A percentile compares a stretch with the other conserved stretches of the same genome.
Conservation (phyloP, 2,113 vertebrate genomes). For the Brachirus orientalis region DNA sequence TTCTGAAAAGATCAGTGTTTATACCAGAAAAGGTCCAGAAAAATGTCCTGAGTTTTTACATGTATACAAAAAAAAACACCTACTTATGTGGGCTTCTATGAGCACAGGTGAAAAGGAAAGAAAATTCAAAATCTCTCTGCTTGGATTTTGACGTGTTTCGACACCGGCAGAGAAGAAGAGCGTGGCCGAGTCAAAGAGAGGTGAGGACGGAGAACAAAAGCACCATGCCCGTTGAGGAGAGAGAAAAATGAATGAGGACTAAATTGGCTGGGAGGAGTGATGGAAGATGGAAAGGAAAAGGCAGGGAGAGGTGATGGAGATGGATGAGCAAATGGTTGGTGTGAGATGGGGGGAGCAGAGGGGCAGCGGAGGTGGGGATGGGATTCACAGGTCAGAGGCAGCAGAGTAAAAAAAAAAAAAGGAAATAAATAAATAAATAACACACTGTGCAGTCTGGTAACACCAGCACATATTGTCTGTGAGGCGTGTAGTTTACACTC, state of each 20-base stretch:
- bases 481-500: constrained; percentile 74
- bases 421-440: too few species aligned
- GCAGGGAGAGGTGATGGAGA: constrained; percentile 73
- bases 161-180: not conserved
- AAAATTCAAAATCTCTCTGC: not conserved
- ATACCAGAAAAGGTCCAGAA: too few species aligned
- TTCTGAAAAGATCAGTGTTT: too few species aligned
- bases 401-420: too few species aligned
- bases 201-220: constrained; percentile 65
- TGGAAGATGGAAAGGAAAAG: constrained; percentile 71
- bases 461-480: constrained; percentile 71
- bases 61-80: too few species aligned
- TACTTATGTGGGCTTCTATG: too few species aligned
- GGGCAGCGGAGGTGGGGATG: constrained; percentile 43
- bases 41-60: too few species aligned
- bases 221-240: too few species aligned
- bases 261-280: constrained; percentile 77
- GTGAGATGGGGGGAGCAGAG: too few species aligned
- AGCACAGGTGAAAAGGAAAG: not conserved
- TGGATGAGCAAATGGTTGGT: constrained; percentile 78
- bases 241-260: constrained; percentile 71
- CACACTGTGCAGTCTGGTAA: constrained; percentile 64
- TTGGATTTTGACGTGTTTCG: constrained; percentile 36
- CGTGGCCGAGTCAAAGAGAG: too few species aligned
- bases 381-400: constrained; percentile 56